phyloP scores from a whole-genome alignment of 2,888 invertebrate species.

The Chalcosyrphus nemorum region DNA sequence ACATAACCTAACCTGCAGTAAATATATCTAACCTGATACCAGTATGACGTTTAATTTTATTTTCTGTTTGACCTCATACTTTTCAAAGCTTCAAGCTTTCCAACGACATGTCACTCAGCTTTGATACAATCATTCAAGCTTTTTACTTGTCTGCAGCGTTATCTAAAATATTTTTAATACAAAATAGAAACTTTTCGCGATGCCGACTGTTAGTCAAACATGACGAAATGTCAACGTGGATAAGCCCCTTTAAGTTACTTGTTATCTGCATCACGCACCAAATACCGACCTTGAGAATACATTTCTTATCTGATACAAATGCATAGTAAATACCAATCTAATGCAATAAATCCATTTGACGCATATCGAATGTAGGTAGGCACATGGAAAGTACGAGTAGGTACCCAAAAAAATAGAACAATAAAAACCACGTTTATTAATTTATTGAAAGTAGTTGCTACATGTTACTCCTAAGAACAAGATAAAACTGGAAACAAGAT shows the following conservation, averaged over 20 bases:
- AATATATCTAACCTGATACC: no score
- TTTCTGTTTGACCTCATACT: no score
- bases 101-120: no score
- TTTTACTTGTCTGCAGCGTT: no score
- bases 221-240: no score
- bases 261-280: not conserved
- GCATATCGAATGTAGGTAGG: not conserved
- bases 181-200: no score
- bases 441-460: not conserved
- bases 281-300: not conserved
- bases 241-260: not conserved
- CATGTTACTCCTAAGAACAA: not conserved
- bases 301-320: not conserved
- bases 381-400: not conserved
- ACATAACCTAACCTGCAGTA: no score
- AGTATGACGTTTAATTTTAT: no score
- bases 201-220: no score
- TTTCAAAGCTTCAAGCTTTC: no score
- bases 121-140: no score
- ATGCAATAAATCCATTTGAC: not conserved
- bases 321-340: not conserved
- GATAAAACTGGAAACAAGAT: not conserved
- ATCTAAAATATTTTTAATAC: no score
- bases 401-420: not conserved
- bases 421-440: not conserved